Percentiles rank a stretch among this genome's conserved stretches.
phyloP scores from a whole-genome alignment of 2,797 vertebrate species.

The Apodemus agrarius region DNA sequence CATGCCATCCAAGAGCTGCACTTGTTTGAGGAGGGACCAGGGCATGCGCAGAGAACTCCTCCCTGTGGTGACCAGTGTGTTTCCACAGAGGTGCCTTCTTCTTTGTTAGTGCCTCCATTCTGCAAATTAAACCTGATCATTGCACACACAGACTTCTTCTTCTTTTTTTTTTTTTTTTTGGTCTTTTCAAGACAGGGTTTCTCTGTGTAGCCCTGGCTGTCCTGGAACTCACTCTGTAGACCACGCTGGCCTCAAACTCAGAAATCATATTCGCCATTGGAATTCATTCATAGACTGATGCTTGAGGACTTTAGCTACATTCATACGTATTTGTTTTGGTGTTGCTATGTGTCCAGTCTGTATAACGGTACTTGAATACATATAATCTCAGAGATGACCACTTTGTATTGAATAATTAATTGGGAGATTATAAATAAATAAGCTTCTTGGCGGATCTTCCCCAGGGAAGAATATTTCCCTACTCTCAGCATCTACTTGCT shows the following conservation, averaged over 20 bases:
- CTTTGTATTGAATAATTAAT: not conserved
- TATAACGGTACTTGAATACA: not conserved
- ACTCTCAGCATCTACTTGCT: not conserved
- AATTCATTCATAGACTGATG: not conserved
- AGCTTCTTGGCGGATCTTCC: not conserved
- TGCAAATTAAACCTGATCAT: not conserved
- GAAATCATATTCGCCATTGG: not conserved
- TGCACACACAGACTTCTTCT: not conserved
- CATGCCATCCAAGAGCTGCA: not conserved
- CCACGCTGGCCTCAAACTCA: no score
- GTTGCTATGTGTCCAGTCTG: not conserved
- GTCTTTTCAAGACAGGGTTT: no score
- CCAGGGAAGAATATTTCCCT: not conserved
- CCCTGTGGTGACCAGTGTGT: not conserved
- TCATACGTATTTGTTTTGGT: not conserved
- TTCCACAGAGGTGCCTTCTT: not conserved
- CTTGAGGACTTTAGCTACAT: not conserved
- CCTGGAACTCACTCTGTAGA: no score
- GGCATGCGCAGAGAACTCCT: not conserved
- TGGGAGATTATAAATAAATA: not conserved
- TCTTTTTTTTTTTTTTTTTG: no score
- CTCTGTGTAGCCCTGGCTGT: no score
- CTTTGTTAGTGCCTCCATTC: not conserved
- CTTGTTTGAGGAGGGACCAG: not conserved
- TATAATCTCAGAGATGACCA: not conserved